A percentile compares a stretch with the other conserved stretches of the same genome.
Evolutionary conservation across 2,888 invertebrate species (phyloP).

Genomic region (Epinotia nisella): DNA sequence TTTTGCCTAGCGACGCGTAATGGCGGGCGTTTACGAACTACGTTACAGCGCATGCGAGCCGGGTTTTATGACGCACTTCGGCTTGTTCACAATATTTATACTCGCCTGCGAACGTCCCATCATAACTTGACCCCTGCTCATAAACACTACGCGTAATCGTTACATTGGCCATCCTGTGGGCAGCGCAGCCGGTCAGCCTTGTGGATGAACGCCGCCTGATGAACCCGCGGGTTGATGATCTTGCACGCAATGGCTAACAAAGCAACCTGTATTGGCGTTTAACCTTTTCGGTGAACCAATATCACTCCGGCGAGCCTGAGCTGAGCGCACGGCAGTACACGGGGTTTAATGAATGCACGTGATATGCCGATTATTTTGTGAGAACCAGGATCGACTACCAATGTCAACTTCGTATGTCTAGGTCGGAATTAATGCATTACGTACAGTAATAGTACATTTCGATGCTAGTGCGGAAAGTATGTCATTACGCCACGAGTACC

Average conservation of each 20-base stretch:
- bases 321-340: neutral
- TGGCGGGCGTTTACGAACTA: conserved; percentile 41
- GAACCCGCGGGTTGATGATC: conserved; percentile 24
- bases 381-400: too few relatives aligned
- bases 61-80: conserved; percentile 13
- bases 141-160: neutral
- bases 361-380: neutral
- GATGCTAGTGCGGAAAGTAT: too few relatives aligned
- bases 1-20: conserved; percentile 41
- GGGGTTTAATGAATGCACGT: neutral
- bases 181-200: neutral
- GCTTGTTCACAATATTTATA: neutral
- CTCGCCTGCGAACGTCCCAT: neutral
- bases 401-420: neutral
- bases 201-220: neutral
- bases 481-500: too few relatives aligned
- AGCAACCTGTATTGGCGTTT: conserved; percentile 22
- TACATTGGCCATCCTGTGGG: neutral
- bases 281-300: conserved; percentile 21
- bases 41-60: conserved; percentile 20
- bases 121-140: neutral
- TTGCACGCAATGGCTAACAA: conserved; percentile 17
- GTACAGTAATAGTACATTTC: too few relatives aligned
- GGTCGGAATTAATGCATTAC: neutral
- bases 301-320: neutral